Conservation (phyloP, 1,140 invertebrate species). For the Acromyrmex heyeri region DNA sequence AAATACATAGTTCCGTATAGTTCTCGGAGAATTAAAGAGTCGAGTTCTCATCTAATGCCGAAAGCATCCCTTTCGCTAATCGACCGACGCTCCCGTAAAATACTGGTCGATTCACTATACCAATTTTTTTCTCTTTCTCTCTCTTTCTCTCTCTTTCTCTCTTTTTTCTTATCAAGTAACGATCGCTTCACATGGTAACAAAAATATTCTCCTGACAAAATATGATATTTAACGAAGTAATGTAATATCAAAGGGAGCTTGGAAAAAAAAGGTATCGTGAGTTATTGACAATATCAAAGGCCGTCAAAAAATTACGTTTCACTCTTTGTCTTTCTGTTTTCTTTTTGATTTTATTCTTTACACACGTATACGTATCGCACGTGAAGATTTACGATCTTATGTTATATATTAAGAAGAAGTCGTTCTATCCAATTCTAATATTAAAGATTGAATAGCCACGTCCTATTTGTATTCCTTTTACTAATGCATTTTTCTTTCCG, state of each 20-base stretch:
- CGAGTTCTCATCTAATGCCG: constrained; percentile 43
- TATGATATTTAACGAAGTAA: constrained; percentile 66
- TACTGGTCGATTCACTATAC: constrained; percentile 28
- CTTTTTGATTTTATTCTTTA: constrained; percentile 38
- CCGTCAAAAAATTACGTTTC: constrained; percentile 54
- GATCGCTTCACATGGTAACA: constrained; percentile 51
- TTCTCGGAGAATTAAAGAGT: constrained; percentile 51
- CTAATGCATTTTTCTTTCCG: too few species aligned
- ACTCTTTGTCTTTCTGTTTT: constrained; percentile 7
- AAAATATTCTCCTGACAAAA: constrained; percentile 45
- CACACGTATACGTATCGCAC: neutral
- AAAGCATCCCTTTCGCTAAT: constrained; percentile 57
- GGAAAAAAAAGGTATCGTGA: constrained; percentile 50
- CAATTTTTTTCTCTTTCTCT: constrained; percentile 11
- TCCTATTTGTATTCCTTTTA: too few species aligned
- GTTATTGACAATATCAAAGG: constrained; percentile 49
- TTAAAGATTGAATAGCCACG: too few species aligned
- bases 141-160: too few species aligned
- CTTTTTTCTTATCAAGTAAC: constrained; percentile 50
- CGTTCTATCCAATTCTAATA: neutral
- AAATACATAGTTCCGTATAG: constrained; percentile 72
- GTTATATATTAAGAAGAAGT: neutral
- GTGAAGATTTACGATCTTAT: neutral
- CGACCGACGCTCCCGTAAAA: constrained; percentile 51
- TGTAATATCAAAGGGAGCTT: constrained; percentile 44